phyloP scores from a whole-genome alignment of 64 coral and sea anemone genomes.

The Montipora efflorescens region DNA sequence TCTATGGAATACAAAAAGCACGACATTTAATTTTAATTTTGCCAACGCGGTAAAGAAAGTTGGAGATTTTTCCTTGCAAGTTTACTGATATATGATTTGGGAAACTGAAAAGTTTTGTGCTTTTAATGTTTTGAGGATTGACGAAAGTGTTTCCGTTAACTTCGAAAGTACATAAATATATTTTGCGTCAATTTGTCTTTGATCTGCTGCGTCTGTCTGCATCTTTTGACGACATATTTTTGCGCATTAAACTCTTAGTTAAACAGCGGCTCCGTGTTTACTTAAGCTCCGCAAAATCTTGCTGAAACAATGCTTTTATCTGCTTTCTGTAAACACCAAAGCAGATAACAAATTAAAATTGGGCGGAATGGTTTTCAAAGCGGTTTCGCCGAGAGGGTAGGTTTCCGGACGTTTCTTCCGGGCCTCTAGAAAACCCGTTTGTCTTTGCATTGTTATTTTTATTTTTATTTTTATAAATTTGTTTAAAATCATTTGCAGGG shows the following conservation, averaged over 20 bases:
- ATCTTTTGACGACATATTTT: not conserved
- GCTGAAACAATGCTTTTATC: slow-evolving; percentile 20
- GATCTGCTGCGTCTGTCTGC: not conserved
- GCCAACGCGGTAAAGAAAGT: no score
- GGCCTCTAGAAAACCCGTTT: not conserved
- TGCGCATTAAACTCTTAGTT: slow-evolving; percentile 9
- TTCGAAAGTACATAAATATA: slow-evolving; percentile 45
- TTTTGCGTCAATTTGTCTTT: slow-evolving; percentile 39
- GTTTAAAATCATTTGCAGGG: not conserved
- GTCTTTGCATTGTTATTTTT: no score
- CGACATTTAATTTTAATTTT: no score
- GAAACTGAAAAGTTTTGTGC: not conserved
- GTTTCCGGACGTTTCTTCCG: slow-evolving; percentile 34
- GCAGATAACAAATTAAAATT: slow-evolving; percentile 16
- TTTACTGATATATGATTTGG: not conserved
- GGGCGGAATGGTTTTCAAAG: not conserved
- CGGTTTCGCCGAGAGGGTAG: not conserved
- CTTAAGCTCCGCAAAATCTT: slow-evolving; percentile 17
- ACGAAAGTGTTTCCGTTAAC: slow-evolving; percentile 28
- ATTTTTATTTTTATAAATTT: not conserved
- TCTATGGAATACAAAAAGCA: no score
- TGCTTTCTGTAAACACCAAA: not conserved
- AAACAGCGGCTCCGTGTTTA: slow-evolving; percentile 42
- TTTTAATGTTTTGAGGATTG: slow-evolving; percentile 21
- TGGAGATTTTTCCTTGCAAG: not conserved